Base-by-base conservation (phyloP, 30 jellyfish, hydroid and myxozoan genomes). In the Chironex yamaguchii region DNA sequence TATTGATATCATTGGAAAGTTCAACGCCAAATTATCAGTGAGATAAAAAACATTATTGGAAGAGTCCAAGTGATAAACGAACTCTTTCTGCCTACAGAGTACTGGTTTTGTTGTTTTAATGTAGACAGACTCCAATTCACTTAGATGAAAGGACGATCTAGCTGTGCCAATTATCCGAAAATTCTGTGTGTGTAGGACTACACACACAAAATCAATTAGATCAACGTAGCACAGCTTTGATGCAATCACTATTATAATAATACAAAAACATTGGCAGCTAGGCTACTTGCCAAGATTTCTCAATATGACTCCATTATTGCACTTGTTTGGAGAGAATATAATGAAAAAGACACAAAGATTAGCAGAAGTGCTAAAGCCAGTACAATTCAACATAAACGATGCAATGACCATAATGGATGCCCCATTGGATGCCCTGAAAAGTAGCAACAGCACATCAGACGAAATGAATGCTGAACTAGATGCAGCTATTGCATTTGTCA, bases 171-270 rank as follows among this genome's bases (percentile, higher is more conserved):
- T 32, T 2, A 79, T 42, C 79, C 36, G 87, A 9, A 27, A n/a
- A n/a, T n/a, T n/a, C n/a, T n/a, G n/a, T n/a, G n/a, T n/a, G n/a
- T n/a, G n/a, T n/a, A 51, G 89, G 83, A 28, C 34, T 27, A 30
- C 89, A 4, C 89, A 81, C n/a, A n/a, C 89, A 2, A 81, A 76
- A 51, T 76, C 89, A 6, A 52, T 76, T 2, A 2, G 89, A n/a
- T 23, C 89, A 22, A 81, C 58, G 3, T 76, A 65, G 89, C 25
- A 72, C 86, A 36, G 86, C 25, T 72, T 4, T 74, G 77, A 72
- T 72, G 86, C 86, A 3, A 35, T 72, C 3, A 36, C 49, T 6
- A 48, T 72, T 71, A 72, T 72, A 52, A 49, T 2, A 72, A 72
- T 20, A 49, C 86, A 48, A 72, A 48, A 48, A 72, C 86, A 36